phyloP scores from a whole-genome alignment of 2,113 vertebrate species.

The Trematocara variabile region DNA sequence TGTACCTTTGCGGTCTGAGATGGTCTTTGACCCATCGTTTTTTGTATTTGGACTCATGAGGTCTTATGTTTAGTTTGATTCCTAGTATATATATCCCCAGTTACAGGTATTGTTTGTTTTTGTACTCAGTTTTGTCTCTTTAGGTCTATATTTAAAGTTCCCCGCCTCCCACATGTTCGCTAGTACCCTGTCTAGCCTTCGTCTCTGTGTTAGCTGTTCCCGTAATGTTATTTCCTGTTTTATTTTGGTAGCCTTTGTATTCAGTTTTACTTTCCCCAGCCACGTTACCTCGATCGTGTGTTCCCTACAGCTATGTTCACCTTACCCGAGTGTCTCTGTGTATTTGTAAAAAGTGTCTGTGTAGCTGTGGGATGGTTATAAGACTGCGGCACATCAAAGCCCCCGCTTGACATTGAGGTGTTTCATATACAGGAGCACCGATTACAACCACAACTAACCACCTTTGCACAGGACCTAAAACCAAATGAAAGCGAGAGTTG shows the following conservation, averaged over 20 bases:
- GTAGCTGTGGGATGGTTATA: neutral
- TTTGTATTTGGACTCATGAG: neutral
- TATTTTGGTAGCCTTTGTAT: neutral
- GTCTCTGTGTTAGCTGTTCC: neutral
- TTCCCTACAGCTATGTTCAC: neutral
- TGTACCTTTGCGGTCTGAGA: accelerated
- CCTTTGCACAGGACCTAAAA: neutral
- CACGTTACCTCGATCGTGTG: neutral
- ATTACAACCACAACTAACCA: neutral
- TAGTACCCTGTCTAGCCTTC: accelerated
- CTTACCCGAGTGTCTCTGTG: neutral
- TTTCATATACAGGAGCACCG: neutral
- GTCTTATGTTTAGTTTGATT: neutral
- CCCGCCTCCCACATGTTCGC: accelerated
- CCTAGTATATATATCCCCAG: neutral
- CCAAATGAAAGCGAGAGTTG: neutral
- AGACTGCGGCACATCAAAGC: neutral
- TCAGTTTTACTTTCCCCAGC: neutral
- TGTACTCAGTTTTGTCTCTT: neutral
- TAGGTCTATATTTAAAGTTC: neutral
- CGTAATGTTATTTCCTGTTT: neutral
- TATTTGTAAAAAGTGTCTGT: neutral
- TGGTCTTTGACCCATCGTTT: neutral
- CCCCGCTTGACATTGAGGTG: neutral
- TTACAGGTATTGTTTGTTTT: neutral